A percentile compares a stretch with the other conserved stretches of the same genome.
Evolutionary conservation across 1,140 invertebrate genomes (phyloP).

Genomic region (Sycophila sp.): DNA sequence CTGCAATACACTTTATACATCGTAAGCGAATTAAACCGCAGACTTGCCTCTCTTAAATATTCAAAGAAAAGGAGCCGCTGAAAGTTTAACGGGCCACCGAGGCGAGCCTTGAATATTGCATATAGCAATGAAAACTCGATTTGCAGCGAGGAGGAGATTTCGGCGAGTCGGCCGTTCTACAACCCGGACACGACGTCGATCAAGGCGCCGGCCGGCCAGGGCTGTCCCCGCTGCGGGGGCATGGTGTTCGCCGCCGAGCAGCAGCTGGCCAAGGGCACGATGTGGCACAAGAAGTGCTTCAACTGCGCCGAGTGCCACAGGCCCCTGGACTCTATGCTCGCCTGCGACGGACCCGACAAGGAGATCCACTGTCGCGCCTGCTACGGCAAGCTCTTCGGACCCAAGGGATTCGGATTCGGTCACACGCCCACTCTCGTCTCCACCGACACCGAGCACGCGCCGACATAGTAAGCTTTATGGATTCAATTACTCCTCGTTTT

Average conservation of each 20-base stretch:
- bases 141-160: constrained; percentile 82
- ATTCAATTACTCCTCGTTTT: no score
- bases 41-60: no score
- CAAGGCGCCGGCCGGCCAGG: constrained; percentile 86
- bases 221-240: constrained; percentile 90
- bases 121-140: no score
- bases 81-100: no score
- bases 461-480: constrained; percentile 74
- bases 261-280: constrained; percentile 91
- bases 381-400: constrained; percentile 89
- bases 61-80: no score
- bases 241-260: constrained; percentile 95
- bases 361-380: constrained; percentile 90
- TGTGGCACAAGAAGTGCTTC: constrained; percentile 96
- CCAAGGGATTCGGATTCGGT: constrained; percentile 90
- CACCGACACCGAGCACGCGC: constrained; percentile 76
- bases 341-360: constrained; percentile 88
- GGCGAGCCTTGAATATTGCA: no score
- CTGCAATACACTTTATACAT: no score
- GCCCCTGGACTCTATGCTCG: constrained; percentile 91
- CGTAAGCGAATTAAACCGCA: no score
- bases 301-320: constrained; percentile 92
- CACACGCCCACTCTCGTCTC: constrained; percentile 86
- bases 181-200: constrained; percentile 89
- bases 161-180: constrained; percentile 77